Evolutionary conservation across 2,113 vertebrate species (phyloP).

Genomic region (Oenanthe melanoleuca): DNA sequence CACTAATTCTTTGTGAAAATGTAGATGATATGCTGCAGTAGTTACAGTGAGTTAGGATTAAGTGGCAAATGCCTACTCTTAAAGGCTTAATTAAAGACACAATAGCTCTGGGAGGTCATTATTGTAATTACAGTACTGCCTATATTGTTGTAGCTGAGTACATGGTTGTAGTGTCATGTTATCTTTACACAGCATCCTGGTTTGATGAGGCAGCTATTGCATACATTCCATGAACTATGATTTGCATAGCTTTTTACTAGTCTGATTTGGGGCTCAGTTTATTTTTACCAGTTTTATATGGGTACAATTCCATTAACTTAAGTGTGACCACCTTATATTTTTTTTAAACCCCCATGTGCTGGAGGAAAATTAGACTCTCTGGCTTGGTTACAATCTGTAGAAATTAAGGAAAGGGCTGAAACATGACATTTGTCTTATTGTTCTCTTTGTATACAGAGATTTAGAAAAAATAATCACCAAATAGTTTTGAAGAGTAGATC

Average conservation of each 20-base stretch:
- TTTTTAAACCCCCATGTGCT: background rate
- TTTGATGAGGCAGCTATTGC: slow-evolving; percentile 52
- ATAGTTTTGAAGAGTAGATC: background rate
- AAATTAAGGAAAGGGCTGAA: background rate
- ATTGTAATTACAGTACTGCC: slow-evolving; percentile 72
- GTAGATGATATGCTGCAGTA: slow-evolving; percentile 72
- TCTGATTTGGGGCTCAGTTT: background rate
- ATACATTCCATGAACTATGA: background rate
- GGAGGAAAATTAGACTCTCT: background rate
- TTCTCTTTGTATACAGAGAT: background rate
- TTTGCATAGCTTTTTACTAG: background rate
- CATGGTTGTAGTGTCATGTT: slow-evolving; percentile 59
- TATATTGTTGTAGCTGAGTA: slow-evolving; percentile 70
- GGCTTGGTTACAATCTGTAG: background rate
- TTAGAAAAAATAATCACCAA: background rate
- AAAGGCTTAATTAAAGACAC: slow-evolving; percentile 83
- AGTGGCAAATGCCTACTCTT: slow-evolving; percentile 80
- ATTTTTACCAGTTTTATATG: background rate
- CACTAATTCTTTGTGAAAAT: slow-evolving; percentile 80
- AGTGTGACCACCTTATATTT: background rate
- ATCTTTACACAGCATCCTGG: slow-evolving; percentile 1
- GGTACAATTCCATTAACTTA: background rate
- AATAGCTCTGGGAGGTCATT: slow-evolving; percentile 80
- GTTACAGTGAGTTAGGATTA: slow-evolving; percentile 77
- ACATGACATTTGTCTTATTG: background rate